Evolutionary conservation across 2,113 vertebrate genomes (phyloP).

Genomic region (Erpornis zantholeuca): DNA sequence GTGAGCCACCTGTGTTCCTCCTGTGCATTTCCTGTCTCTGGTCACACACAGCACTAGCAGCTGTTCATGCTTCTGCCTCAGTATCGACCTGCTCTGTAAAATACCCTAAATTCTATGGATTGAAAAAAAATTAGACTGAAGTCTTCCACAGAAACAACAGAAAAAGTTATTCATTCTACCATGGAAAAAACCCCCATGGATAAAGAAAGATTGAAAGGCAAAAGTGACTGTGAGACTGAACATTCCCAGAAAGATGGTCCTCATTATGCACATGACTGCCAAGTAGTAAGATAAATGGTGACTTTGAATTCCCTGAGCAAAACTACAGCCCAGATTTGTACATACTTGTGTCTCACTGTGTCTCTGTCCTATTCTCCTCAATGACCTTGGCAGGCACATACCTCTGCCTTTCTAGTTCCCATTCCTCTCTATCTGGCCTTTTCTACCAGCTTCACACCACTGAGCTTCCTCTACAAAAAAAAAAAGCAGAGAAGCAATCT

Average conservation of each 20-base stretch:
- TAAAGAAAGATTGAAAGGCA: neutral
- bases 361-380: neutral
- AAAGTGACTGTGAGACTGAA: neutral
- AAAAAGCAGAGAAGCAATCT: neutral
- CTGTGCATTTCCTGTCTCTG: neutral
- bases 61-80: neutral
- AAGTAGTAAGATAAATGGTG: neutral
- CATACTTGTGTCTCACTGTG: accelerated
- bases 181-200: neutral
- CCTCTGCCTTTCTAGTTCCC: neutral
- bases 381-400: neutral
- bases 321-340: neutral
- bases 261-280: neutral
- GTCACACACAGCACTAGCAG: neutral
- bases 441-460: neutral
- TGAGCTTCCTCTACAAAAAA: neutral
- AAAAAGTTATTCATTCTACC: neutral
- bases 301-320: neutral
- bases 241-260: neutral
- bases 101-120: neutral
- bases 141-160: neutral
- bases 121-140: neutral
- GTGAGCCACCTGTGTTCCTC: neutral
- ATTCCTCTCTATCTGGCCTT: neutral
- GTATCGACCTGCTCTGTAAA: neutral